Conservation (phyloP, 2,888 invertebrate genomes). For the Noctua comes region DNA sequence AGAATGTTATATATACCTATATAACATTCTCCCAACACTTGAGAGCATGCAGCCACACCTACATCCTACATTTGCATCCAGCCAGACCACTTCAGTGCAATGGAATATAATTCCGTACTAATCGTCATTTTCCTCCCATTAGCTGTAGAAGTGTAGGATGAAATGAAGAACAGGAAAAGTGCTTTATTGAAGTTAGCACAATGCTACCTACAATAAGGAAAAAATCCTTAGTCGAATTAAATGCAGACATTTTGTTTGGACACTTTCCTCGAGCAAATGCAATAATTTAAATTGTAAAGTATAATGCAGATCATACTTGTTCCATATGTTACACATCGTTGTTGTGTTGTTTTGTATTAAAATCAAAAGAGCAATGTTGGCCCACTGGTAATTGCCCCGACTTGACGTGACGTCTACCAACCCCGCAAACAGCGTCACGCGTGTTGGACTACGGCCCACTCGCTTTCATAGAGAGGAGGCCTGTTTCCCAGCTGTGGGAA, state of each 20-base stretch:
- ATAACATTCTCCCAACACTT: neutral
- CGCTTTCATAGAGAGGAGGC: neutral
- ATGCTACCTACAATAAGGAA: neutral
- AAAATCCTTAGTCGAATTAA: neutral
- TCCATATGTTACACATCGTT: too few species aligned
- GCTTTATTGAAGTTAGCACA: neutral
- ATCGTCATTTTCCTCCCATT: neutral
- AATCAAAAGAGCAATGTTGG: too few species aligned
- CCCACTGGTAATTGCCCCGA: too few species aligned
- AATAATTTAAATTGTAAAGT: neutral
- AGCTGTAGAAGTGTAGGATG: neutral
- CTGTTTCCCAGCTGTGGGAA: neutral
- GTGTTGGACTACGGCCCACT: too few species aligned
- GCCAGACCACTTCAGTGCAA: neutral
- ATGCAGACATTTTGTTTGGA: neutral
- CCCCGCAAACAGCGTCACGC: too few species aligned
- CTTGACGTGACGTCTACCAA: too few species aligned
- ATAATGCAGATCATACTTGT: too few species aligned
- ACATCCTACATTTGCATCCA: conserved; percentile 2
- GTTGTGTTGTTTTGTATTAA: too few species aligned
- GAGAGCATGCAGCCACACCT: neutral
- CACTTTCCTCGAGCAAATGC: neutral
- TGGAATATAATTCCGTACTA: neutral
- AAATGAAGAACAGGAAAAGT: neutral
- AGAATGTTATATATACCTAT: neutral